phyloP scores from a whole-genome alignment of 2,888 invertebrate species.

The Dynastes hyllus region DNA sequence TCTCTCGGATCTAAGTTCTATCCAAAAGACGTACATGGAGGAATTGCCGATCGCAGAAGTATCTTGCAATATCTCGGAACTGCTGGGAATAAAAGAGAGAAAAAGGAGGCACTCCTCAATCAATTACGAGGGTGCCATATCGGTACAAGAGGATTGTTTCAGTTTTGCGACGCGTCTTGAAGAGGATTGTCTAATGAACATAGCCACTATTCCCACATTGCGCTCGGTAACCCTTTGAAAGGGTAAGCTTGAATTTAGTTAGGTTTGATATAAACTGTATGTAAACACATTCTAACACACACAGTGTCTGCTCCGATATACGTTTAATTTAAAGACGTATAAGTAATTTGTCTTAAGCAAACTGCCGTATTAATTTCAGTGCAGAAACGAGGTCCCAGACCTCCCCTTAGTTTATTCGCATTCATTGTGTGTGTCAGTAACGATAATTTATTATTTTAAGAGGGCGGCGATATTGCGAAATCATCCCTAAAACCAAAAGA shows the following conservation, averaged over 20 bases:
- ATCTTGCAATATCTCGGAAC: conserved; percentile 62
- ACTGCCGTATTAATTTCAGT: conserved; percentile 71
- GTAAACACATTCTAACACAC: conserved; percentile 52
- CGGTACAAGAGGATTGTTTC: conserved; percentile 69
- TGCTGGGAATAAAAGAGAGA: conserved; percentile 71
- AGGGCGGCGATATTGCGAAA: conserved; percentile 30
- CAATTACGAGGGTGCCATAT: conserved; percentile 58
- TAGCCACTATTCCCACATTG: conserved; percentile 66
- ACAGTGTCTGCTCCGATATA: conserved; percentile 55
- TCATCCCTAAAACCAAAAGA: neutral
- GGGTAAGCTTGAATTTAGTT: conserved; percentile 55
- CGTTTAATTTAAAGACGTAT: conserved; percentile 50
- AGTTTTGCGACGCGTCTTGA: conserved; percentile 72
- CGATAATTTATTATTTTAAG: conserved; percentile 49
- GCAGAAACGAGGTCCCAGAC: conserved; percentile 60
- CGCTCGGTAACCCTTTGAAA: conserved; percentile 67
- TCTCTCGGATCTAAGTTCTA: conserved; percentile 75
- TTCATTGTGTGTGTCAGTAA: conserved; percentile 45
- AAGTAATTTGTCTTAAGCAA: conserved; percentile 52
- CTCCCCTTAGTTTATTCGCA: conserved; percentile 48
- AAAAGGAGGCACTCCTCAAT: conserved; percentile 54
- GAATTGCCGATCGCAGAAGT: conserved; percentile 61
- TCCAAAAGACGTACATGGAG: conserved; percentile 60
- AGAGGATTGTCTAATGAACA: conserved; percentile 67
- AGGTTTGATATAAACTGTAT: conserved; percentile 48